Evolutionary conservation across 2,113 vertebrate genomes (phyloP).

Genomic region (Progne subis): DNA sequence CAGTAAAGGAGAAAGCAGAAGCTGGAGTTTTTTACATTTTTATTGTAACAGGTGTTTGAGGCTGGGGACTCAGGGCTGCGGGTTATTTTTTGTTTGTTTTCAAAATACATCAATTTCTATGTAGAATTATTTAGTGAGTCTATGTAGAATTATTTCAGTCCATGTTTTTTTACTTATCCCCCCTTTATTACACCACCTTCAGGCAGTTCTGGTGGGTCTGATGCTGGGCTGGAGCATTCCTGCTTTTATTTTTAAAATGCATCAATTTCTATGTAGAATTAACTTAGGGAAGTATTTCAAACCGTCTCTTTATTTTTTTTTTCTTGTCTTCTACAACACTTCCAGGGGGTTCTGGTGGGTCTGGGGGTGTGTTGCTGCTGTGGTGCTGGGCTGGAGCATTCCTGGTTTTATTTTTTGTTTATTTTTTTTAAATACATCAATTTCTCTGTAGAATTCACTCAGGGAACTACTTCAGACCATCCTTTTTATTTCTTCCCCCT

Average conservation of each 20-base stretch:
- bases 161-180: not conserved
- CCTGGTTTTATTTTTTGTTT: not conserved
- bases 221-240: not conserved
- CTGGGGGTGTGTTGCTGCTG: not conserved
- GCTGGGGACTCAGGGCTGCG: not conserved
- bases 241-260: not conserved
- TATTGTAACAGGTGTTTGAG: not conserved
- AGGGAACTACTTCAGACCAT: not conserved
- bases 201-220: not conserved
- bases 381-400: not conserved
- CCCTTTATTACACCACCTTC: not conserved
- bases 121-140: not conserved
- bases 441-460: not conserved
- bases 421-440: not conserved
- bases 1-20: not conserved
- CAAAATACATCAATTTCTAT: not conserved
- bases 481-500: not conserved
- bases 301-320: not conserved
- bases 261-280: not conserved
- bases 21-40: not conserved
- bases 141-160: not conserved
- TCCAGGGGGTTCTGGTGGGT: not conserved
- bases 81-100: not conserved
- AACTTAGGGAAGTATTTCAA: not conserved
- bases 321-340: not conserved